Evolutionary conservation across 2,113 vertebrate species (phyloP), one percentile per base, ranked within the genome.

Genomic region (Calonectris borealis): DNA sequence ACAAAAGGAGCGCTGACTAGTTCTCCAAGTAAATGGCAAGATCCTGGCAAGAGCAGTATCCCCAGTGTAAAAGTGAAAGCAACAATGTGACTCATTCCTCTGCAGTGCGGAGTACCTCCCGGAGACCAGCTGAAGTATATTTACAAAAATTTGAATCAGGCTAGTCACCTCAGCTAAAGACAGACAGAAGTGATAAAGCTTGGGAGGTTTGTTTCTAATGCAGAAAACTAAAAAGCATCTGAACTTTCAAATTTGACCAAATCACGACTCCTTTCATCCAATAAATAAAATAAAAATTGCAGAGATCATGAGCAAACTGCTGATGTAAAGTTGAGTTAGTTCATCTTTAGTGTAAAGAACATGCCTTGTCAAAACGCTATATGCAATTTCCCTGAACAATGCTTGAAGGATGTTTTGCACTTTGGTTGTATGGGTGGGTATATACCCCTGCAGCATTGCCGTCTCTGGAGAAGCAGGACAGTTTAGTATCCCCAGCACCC

Each of bases 61-160:
- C 90, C 95, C 70, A 89, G 94, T 87, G 91, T 95, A 96, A 94
- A 95, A 93, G 80, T 72, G 93, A 97, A 94, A 96, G 93, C 91
- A 95, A 95, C 95, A 96, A 94, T 3, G 90, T 97, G 96, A 96
- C 91, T 97, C 96, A 97, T 97, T 96, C 89, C 95, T 96, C 96
- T 96, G 96, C 96, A 97, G 93, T 97, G 96, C 93, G 27, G 95
- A 96, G 94, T 91, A 94, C 87, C 81, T 96, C 95, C 93, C 81
- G 68, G 91, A 96, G 86, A 95, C 95, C 69, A 95, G 73, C 77
- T 89, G 81, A 93, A 87, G 78, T 91, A 64, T 84, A 93, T 95
- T 94, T 96, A 93, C 91, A 91, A 96, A 94, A 96, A 96, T 91
- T 81, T 86, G 93, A 89, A 96, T 96, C 86, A 75, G 72, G 52